Base-by-base conservation (phyloP, 2,888 invertebrate species). In the Carterocephalus palaemon region DNA sequence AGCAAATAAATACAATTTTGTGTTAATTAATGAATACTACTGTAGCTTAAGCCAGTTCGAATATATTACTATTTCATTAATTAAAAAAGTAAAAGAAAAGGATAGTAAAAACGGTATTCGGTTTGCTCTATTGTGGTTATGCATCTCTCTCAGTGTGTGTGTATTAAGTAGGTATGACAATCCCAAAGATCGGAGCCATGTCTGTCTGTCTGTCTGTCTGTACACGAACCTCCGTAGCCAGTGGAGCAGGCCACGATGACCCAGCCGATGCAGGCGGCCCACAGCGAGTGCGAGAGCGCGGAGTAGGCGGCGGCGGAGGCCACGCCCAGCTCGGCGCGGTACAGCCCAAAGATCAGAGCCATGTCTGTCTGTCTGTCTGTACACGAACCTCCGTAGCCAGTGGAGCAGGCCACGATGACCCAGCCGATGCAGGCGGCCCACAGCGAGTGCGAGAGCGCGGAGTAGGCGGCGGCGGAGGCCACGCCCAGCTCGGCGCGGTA, bases 361-460 rank as follows among this genome's bases (percentile, higher is more conserved):
- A n/a, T n/a, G n/a, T n/a, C n/a, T n/a, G n/a, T n/a, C n/a, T n/a
- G n/a, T n/a, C n/a, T n/a, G n/a, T n/a, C n/a, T n/a, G n/a, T n/a
- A n/a, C n/a, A n/a, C n/a, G n/a, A n/a, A 89, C 95, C 95, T 76
- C 95, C 95, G 64, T 95, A 90, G 34, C 95, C 95, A 1, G 94
- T 93, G 15, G 93, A 92, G 68, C 95, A 95, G 3, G 95, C 95
- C 36, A 95, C 83, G 43, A 95, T 93, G 62, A 95, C 91, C 95
- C 95, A 95, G 1, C 93, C 91, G 10, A 95, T 77, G 28, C 92
- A 91, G 19, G 93, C 76, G 0, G 94, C 94, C 95, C 95, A 95
- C 17, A 93, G 91, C 36, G 93, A 92, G 75, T 95, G 95, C 46
- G 94, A 94, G 7, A 95, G 76, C 2, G 95, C 92, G 60, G 93